Evolutionary conservation across 2,113 vertebrate genomes (phyloP), one percentile per base, ranked within the genome.

Genomic region (Spermophilus dauricus): DNA sequence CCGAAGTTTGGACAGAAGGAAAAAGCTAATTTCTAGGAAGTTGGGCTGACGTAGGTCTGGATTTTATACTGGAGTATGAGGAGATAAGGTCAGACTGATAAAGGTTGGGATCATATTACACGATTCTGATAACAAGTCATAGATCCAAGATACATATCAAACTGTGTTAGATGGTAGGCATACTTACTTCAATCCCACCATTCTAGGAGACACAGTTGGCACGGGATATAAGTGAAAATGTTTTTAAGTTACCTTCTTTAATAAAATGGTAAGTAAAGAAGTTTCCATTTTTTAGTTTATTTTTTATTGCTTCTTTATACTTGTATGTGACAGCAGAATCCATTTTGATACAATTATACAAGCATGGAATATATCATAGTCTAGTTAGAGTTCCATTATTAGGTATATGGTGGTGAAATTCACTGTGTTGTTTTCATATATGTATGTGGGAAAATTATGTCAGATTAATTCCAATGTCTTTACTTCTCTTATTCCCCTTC

Each of bases 211-310:
- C 11, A 32, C 56, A 58, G 18, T 58, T 58, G 73, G 61, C 42
- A 89, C 30, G 26, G 65, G 37, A 1, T 22, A 69, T 65, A 97
- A 96, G 73, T n/a, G 28, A 95, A 34, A 13, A 17, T 77, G n/a
- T 51, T 83, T 95, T 85, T 90, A 61, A 61, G 34, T 22, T 77
- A 78, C 4, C 53, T 78, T 86, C 22, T 58, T 81, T 72, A 34
- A 82, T 70, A 37, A 42, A 51, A 76, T 65, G 14, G 95, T 85
- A 92, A 58, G 20, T 22, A 22, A 95, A 87, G 6, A 48, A 28
- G 9, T 83, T 84, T 82, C 86, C 51, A 85, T 75, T 87, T 96
- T 97, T 37, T 22, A 77, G 48, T 56, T 95, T 58, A 58, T 22
- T 58, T 22, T 58, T 58, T 24, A 58, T 24, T 58, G 56, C 1